Evolutionary conservation across 2,797 vertebrate species (phyloP), one percentile per base, ranked within the genome.

Genomic region (Sebastes iracundus): DNA sequence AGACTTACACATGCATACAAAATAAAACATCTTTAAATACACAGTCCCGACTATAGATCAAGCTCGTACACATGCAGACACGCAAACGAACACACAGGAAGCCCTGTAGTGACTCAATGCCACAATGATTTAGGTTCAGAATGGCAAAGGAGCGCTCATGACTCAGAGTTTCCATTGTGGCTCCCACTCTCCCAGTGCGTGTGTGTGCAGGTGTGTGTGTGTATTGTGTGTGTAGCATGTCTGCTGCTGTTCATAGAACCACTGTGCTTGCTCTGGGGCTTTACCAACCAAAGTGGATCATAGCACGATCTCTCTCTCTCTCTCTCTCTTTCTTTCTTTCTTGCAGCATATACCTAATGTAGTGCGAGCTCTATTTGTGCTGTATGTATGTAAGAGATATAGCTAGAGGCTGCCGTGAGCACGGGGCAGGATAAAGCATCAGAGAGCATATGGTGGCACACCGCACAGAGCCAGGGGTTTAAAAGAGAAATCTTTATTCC

Each of bases 101-200:
- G 88, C 93, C 81, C 91, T 93, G 93, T 86, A 91, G 92, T 96
- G 96, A 96, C 94, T 96, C 95, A 95, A 75, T 90, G 94, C 92
- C 94, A 92, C 94, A 94, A 91, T 94, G 92, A 95, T 95, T 96
- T 95, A 95, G 90, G 93, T 93, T 96, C 88, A 91, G 88, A 94
- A 91, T 92, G 92, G 93, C 90, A 93, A 92, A 87, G 76, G 89
- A 92, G 93, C 82, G 83, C 90, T 91, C 86, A 89, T 96, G 95
- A 96, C 93, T 96, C 95, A 96, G 84, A 95, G 85, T 96, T 96
- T 96, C 95, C 95, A 96, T 83, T 96, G 93, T 91, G 89, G 91
- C 91, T 92, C 90, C 81, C 78, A 85, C 90, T 92, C 90, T 93
- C 86, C 88, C 71, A 80, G 72, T 87, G 87, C 80, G 68, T 80